phyloP scores from a whole-genome alignment of 2,113 vertebrate genomes.

The Crotalus horridus region DNA sequence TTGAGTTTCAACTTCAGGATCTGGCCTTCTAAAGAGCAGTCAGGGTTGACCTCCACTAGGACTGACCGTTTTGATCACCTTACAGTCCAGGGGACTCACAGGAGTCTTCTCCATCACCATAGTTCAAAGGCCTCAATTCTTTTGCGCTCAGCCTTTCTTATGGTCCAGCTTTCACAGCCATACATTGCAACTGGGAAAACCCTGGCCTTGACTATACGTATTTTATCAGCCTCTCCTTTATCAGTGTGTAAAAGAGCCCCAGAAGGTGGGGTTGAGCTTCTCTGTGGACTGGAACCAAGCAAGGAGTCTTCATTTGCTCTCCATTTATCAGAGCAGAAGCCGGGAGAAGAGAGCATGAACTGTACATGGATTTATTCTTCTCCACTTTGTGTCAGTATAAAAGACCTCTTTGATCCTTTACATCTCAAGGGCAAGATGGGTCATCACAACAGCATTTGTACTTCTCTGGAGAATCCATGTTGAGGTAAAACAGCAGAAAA shows the following conservation, averaged over 20 bases:
- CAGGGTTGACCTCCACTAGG: too few species aligned
- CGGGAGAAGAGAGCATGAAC: neutral
- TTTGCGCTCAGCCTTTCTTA: too few species aligned
- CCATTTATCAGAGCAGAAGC: neutral
- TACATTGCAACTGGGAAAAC: too few species aligned
- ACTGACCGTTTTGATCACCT: too few species aligned
- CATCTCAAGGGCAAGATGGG: neutral
- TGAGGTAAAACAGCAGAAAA: neutral
- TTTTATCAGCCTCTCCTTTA: neutral
- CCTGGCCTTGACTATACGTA: too few species aligned
- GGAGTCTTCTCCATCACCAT: too few species aligned
- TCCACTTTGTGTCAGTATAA: neutral
- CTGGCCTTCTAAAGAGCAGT: too few species aligned
- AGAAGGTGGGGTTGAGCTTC: neutral
- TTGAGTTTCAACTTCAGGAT: too few species aligned
- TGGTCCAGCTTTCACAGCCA: too few species aligned
- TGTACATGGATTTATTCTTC: neutral
- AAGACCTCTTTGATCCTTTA: neutral
- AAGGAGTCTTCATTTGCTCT: neutral
- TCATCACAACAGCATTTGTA: neutral
- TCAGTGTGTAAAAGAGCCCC: neutral
- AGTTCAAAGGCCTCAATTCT: too few species aligned
- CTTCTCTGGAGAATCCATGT: neutral
- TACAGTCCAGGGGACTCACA: too few species aligned
- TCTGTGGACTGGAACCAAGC: neutral